Conservation (phyloP, 2,888 invertebrate genomes). For the Habroteleia sp. region DNA sequence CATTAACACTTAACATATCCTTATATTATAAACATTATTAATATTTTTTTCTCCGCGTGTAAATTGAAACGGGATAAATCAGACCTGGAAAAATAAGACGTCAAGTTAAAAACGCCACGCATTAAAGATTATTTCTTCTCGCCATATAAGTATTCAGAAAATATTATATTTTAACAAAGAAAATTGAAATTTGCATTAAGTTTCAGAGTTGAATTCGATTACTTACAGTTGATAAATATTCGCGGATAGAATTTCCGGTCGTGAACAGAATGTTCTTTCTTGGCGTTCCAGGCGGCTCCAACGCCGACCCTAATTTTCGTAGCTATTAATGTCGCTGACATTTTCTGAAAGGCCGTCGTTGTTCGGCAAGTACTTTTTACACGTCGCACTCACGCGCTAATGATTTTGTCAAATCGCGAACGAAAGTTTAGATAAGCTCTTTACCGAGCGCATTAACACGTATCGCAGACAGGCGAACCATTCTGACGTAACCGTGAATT, state of each 20-base stretch:
- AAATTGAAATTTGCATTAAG: no score
- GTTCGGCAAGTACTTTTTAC: slow-evolving; percentile 64
- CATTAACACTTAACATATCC: no score
- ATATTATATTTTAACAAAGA: no score
- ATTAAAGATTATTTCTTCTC: no score
- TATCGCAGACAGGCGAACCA: background rate
- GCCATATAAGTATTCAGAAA: no score
- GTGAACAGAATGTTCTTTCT: slow-evolving; percentile 48
- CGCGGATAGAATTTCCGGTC: slow-evolving; percentile 28
- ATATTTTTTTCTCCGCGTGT: no score
- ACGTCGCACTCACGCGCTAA: slow-evolving; percentile 30
- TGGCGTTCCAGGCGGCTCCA: slow-evolving; percentile 47
- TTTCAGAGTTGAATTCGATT: no score
- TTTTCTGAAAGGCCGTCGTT: slow-evolving; percentile 71
- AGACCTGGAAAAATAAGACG: no score
- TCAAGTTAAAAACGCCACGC: no score
- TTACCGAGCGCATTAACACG: slow-evolving; percentile 23
- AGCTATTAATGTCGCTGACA: slow-evolving; percentile 72
- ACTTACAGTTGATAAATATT: slow-evolving; percentile 37
- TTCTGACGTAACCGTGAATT: slow-evolving; percentile 14
- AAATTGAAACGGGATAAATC: no score
- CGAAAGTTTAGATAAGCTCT: slow-evolving; percentile 46
- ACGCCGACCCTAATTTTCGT: slow-evolving; percentile 68
- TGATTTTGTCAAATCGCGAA: slow-evolving; percentile 44
- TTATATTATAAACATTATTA: no score